Conservation (phyloP, 2,113 vertebrate species). For the Anoura caudifer region DNA sequence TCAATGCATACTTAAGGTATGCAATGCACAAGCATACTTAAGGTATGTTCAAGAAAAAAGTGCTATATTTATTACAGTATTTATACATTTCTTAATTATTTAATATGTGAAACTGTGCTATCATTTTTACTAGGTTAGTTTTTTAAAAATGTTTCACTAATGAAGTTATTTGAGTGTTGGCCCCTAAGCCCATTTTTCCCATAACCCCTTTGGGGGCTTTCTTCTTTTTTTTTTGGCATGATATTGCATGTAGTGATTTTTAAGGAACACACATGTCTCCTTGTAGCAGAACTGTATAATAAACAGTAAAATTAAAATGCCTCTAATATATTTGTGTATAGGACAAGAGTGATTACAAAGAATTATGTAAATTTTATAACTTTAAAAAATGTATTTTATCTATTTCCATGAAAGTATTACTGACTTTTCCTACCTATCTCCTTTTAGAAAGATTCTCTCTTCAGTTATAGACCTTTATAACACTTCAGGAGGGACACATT, state of each 20-base stretch:
- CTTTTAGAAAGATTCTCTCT: neutral
- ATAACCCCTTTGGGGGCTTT: neutral
- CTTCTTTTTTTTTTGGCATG: neutral
- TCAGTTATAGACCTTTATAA: conserved; percentile 32
- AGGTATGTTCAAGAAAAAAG: neutral
- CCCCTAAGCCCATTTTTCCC: neutral
- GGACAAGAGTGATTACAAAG: neutral
- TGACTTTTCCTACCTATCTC: neutral
- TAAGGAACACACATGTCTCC: neutral
- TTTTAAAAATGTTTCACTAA: neutral
- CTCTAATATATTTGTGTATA: neutral
- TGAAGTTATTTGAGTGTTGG: neutral
- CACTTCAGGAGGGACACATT: conserved; percentile 27
- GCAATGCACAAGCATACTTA: neutral
- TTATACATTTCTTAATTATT: neutral
- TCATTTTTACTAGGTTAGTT: neutral
- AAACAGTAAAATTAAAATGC: conserved; percentile 6
- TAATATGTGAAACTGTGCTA: neutral
- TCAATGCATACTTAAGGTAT: neutral
- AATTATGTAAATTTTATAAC: neutral
- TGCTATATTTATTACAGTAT: neutral
- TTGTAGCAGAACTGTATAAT: neutral
- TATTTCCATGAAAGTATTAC: conserved; percentile 5
- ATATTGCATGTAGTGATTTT: conserved; percentile 18
- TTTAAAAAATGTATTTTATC: neutral